Conservation (phyloP, 2,113 vertebrate species). For the Panthera leo region DNA sequence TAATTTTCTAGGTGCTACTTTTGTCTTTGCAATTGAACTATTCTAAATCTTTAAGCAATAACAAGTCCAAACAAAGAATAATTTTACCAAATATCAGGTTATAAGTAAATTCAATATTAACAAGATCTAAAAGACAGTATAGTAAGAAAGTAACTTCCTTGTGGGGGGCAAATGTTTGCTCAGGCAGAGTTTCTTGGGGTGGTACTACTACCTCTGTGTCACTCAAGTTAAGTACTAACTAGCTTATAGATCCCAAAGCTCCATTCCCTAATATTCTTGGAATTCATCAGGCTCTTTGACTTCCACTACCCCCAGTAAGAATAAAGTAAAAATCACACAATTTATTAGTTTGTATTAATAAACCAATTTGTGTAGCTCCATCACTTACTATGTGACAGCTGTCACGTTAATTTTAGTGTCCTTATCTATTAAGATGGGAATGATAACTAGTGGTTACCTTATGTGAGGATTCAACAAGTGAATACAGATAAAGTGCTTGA, state of each 20-base stretch:
- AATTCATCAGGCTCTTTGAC: neutral
- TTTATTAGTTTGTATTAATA: neutral
- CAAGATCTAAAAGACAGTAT: neutral
- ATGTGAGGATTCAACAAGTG: neutral
- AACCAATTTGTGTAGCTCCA: neutral
- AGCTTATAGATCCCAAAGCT: neutral
- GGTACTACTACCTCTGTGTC: neutral
- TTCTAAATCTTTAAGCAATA: constrained; percentile 3
- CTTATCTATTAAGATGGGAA: neutral
- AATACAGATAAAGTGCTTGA: neutral
- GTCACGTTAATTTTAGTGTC: neutral
- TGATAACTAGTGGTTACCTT: neutral
- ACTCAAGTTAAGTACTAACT: neutral
- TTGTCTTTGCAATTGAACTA: neutral
- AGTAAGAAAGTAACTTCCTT: neutral
- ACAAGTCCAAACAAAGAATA: neutral
- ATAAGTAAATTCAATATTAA: neutral
- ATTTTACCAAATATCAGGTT: neutral
- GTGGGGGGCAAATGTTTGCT: neutral
- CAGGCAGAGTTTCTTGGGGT: neutral
- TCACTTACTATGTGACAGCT: neutral
- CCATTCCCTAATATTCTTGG: neutral
- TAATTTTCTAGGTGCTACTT: constrained; percentile 10
- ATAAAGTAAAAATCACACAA: constrained; percentile 12
- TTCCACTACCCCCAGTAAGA: neutral